Evolutionary conservation across 2,113 vertebrate species (phyloP).

Genomic region (Myodes glareolus): DNA sequence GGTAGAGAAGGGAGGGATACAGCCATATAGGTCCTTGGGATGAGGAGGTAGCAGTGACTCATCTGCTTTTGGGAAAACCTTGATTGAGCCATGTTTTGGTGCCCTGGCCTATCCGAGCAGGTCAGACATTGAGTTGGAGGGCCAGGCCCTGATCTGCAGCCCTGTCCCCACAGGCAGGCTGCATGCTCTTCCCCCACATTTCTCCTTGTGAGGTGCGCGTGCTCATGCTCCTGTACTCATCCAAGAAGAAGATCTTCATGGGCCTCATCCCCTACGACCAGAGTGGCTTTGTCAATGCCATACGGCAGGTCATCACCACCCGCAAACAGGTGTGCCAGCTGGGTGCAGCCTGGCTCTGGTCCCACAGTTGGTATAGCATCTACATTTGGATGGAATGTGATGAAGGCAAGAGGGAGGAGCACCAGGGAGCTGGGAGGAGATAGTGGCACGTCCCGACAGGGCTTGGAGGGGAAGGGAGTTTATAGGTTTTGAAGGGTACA

Average conservation of each 20-base stretch:
- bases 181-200: conserved; percentile 96
- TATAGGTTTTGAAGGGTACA: fast-evolving
- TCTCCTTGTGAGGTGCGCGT: conserved; percentile 95
- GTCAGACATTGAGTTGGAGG: background rate
- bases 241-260: conserved; percentile 98
- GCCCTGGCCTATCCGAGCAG: background rate
- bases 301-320: conserved; percentile 97
- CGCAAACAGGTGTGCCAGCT: conserved; percentile 89
- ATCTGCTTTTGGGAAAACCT: background rate
- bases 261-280: conserved; percentile 97
- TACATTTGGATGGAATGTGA: too few species aligned
- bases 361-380: background rate
- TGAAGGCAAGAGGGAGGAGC: background rate
- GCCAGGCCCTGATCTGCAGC: fast-evolving
- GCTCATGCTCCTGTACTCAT: conserved; percentile 96
- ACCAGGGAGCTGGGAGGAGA: background rate
- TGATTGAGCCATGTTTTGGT: background rate
- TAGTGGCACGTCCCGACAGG: fast-evolving
- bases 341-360: too few species aligned
- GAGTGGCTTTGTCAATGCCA: conserved; percentile 96
- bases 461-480: fast-evolving
- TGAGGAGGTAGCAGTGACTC: background rate
- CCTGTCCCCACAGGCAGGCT: conserved; percentile 89
- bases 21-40: background rate
- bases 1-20: background rate